Base-by-base conservation (phyloP, 2,797 vertebrate genomes). In the Iguana delicatissima region DNA sequence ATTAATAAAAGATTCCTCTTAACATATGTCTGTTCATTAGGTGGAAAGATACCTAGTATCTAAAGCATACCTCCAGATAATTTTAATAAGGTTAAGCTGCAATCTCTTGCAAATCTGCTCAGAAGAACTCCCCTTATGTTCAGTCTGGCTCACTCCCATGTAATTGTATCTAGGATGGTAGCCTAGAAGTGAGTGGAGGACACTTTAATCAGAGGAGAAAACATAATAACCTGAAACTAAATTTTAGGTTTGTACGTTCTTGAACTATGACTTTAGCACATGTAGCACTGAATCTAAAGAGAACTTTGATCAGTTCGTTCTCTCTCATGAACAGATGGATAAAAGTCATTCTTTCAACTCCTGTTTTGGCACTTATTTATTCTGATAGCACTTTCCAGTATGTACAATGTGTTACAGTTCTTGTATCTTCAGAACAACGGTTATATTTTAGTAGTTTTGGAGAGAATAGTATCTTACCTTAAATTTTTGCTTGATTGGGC, bases 391-490 rank as follows among this genome's bases (percentile, higher is more conserved):
- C 16, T 24, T 69, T 57, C n/a, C 35, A 29, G 3, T 20, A 76
- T 9, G 10, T 26, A 62, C 8, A 55, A n/a, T 4, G 16, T 8
- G 4, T 52, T 57, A 22, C 22, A 4, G 4, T 84, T 38, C 38
- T 16, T 32, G 4, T 69, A 62, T 62, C 32, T 38, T 77, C 72
- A 64, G n/a, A 35, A 16, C 16, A 4, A 77, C 10, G 35, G 16
- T 52, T 50, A 26, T 22, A 20, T 8, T 59, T 32, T 6, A 42
- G 50, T 35, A 29, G 72, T 57, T 46, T 72, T 46, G 29, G 26
- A 84, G 55, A 88, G 88, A 92, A 92, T 50, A 91, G 89, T 85
- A 22, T 22, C 95, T 95, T 96, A 95, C 95, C 95, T 96, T 4
- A 24, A 29, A 24, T 24, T 46, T 42, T 26, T n/a, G 38, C 24